Conservation (phyloP, 2,113 vertebrate genomes). For the Scortum barcoo region DNA sequence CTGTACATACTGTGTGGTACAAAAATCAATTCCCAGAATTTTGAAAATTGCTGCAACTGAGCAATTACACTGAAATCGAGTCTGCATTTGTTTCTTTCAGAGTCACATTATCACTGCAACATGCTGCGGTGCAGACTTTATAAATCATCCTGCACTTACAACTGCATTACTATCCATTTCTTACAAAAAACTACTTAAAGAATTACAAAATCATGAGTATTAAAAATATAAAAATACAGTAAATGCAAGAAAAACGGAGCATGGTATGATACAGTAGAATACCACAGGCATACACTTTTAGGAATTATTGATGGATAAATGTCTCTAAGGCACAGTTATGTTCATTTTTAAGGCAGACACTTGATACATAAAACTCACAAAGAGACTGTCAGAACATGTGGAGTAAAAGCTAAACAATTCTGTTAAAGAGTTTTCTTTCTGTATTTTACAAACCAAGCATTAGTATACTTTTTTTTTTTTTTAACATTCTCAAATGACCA, state of each 20-base stretch:
- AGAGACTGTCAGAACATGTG: conserved; percentile 18
- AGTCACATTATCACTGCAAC: neutral
- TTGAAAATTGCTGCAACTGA: neutral
- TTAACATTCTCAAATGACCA: conserved; percentile 31
- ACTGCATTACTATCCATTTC: neutral
- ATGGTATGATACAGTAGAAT: neutral
- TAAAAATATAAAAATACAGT: neutral
- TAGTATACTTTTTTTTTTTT: conserved; percentile 1
- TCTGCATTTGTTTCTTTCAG: neutral
- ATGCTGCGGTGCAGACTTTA: neutral
- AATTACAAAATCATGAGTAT: neutral
- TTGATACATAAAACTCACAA: neutral
- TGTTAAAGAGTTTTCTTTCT: conserved; percentile 7
- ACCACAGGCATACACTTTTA: neutral
- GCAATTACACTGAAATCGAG: neutral
- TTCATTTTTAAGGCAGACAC: conserved; percentile 1
- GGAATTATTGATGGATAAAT: neutral
- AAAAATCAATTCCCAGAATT: neutral
- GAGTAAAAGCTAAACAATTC: conserved; percentile 1
- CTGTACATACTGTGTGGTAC: neutral
- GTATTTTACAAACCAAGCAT: conserved; percentile 1
- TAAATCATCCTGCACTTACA: neutral
- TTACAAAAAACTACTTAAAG: neutral
- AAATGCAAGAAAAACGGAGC: neutral
- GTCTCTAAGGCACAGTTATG: neutral